Base-by-base conservation (phyloP, 1,140 invertebrate genomes). In the Caerostris extrusa region DNA sequence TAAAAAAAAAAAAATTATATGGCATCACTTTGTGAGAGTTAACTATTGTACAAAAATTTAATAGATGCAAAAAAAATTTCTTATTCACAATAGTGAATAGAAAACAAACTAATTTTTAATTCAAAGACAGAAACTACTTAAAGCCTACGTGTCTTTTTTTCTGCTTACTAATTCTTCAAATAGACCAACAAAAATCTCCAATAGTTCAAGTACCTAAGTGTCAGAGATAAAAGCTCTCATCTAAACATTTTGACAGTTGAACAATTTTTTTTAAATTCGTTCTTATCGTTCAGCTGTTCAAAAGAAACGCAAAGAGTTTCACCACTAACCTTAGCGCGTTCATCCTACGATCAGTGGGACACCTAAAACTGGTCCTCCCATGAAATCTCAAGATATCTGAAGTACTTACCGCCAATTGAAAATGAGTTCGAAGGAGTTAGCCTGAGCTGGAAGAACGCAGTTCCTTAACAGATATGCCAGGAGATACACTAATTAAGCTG, bases 301-400 rank as follows among this genome's bases (percentile, higher is more conserved):
- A 85, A 85, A 6, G 58, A 58, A 58, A 85, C 58, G 57, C 83
- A 4, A 56, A 85, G n/a, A 10, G 4, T 58, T 56, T 7, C 56
- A 85, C n/a, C n/a, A 85, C 19, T 85, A 77, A 50, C 34, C 14
- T n/a, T 10, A 50, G 34, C 14, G 53, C 14, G 53, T 58, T 57
- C 17, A 85, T 19, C 56, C 83, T 19, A 10, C 17, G n/a, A 12
- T 17, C 56, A 55, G n/a, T 50, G 57, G 57, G 83, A 56, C 83
- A 14, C 7, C 57, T 58, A 85, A 58, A 85, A 85, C 55, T 12
- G n/a, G 57, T 77, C 71, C 71, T 53, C 71, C 71, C 34, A 34
- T 14, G 83, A 58, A 85, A 85, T 85, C 83, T 58, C 57, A 53
- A 58, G 83, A 85, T 85, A 85, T 85, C 53, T 85, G 83, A 85